phyloP scores from a whole-genome alignment of 2,888 invertebrate genomes.

The Aporophyla lueneburgensis region DNA sequence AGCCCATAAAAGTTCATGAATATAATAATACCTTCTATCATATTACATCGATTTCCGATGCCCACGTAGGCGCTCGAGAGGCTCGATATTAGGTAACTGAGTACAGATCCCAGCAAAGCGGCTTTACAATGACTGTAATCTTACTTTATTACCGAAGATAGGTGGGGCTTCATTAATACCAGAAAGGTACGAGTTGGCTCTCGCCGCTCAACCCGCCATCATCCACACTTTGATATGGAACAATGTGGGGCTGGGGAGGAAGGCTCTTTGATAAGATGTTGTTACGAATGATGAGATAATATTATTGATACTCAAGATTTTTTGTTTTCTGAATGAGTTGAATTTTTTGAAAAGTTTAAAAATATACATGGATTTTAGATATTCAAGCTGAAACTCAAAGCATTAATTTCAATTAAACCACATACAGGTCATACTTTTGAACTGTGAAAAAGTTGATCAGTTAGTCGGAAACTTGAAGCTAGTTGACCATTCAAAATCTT shows the following conservation, averaged over 20 bases:
- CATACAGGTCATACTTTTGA: too few relatives aligned
- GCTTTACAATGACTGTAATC: constrained; percentile 80
- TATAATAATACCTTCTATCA: constrained; percentile 47
- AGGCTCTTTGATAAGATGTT: constrained; percentile 5
- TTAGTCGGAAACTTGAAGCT: too few relatives aligned
- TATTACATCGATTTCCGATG: constrained; percentile 56
- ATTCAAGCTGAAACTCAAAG: too few relatives aligned
- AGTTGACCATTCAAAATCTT: too few relatives aligned
- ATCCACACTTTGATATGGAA: not conserved
- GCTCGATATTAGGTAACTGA: constrained; percentile 56
- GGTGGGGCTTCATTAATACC: constrained; percentile 80
- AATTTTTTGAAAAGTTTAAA: not conserved
- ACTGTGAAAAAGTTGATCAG: too few relatives aligned
- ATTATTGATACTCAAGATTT: not conserved
- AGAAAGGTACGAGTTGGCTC: constrained; percentile 46
- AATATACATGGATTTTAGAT: not conserved
- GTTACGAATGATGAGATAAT: constrained; percentile 7
- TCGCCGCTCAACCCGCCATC: not conserved
- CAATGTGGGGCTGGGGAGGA: not conserved
- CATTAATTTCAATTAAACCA: too few relatives aligned
- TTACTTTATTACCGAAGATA: constrained; percentile 79
- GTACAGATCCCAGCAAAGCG: constrained; percentile 64
- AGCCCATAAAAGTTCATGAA: constrained; percentile 44
- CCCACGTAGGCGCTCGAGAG: constrained; percentile 38
- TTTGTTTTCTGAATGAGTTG: too few relatives aligned